Evolutionary conservation across 1,140 invertebrate species (phyloP).

Genomic region (Heliconius hermathena): DNA sequence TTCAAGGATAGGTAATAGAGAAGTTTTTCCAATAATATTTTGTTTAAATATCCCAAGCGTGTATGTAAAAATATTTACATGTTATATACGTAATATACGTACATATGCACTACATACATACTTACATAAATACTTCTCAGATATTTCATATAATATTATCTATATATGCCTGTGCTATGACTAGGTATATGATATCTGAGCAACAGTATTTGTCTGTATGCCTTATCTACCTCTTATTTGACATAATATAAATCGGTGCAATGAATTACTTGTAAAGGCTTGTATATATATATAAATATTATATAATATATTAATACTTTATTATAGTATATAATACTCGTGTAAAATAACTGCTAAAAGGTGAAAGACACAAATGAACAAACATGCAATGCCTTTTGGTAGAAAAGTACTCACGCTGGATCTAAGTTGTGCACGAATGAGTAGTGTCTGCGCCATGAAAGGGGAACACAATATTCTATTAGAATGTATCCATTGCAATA

Average conservation of each 20-base stretch:
- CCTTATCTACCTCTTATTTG: background rate
- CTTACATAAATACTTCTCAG: background rate
- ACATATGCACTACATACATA: background rate
- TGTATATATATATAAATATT: background rate
- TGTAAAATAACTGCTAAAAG: constrained; percentile 13
- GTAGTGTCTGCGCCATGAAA: constrained; percentile 73
- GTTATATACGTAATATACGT: too few species aligned
- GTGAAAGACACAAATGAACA: background rate
- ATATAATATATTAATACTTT: background rate
- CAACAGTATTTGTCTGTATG: background rate
- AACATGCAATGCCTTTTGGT: constrained; percentile 37
- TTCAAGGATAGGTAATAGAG: constrained; percentile 28
- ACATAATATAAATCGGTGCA: constrained; percentile 9
- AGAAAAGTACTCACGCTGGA: constrained; percentile 66
- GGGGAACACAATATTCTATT: constrained; percentile 51
- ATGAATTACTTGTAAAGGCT: background rate
- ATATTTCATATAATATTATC: background rate
- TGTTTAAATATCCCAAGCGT: background rate
- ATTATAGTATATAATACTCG: constrained; percentile 29
- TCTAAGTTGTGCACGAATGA: constrained; percentile 79
- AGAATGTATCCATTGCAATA: constrained; percentile 19
- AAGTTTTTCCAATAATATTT: background rate
- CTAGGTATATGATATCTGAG: background rate
- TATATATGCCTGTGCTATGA: background rate
- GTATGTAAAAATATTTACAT: background rate